phyloP scores from a whole-genome alignment of 2,888 invertebrate genomes.

The Nasonovia ribisnigri region DNA sequence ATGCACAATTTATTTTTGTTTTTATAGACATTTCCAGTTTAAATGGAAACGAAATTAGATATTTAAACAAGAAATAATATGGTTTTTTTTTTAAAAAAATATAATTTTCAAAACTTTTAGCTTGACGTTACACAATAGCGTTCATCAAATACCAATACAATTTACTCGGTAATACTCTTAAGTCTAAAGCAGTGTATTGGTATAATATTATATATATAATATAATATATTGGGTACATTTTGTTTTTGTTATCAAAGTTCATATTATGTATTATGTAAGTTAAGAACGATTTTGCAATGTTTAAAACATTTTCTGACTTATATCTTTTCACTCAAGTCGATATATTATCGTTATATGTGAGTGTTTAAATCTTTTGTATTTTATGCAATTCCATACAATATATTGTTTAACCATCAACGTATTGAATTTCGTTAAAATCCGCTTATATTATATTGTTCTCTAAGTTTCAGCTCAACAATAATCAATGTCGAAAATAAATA shows the following conservation, averaged over 20 bases:
- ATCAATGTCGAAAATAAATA: slow-evolving; percentile 2
- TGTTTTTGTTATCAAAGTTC: not conserved
- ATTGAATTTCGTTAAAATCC: not conserved
- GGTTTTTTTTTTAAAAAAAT: not conserved
- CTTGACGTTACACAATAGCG: not conserved
- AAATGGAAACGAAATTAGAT: not conserved
- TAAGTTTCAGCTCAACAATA: not conserved
- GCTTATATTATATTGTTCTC: not conserved
- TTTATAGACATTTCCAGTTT: not conserved
- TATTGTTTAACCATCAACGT: not conserved
- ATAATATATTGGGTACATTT: not conserved
- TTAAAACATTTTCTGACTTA: not conserved
- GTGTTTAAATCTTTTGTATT: not conserved
- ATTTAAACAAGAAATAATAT: not conserved
- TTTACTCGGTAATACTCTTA: not conserved
- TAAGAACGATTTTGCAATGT: not conserved
- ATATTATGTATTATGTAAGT: not conserved
- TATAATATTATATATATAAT: not conserved
- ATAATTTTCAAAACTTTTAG: not conserved
- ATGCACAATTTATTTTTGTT: not conserved
- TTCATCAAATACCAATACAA: not conserved
- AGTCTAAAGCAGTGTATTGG: not conserved
- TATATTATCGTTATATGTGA: not conserved
- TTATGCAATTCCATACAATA: not conserved
- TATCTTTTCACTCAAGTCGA: not conserved